phyloP scores from a whole-genome alignment of 2,888 invertebrate genomes.

The Apodemia hepburni region DNA sequence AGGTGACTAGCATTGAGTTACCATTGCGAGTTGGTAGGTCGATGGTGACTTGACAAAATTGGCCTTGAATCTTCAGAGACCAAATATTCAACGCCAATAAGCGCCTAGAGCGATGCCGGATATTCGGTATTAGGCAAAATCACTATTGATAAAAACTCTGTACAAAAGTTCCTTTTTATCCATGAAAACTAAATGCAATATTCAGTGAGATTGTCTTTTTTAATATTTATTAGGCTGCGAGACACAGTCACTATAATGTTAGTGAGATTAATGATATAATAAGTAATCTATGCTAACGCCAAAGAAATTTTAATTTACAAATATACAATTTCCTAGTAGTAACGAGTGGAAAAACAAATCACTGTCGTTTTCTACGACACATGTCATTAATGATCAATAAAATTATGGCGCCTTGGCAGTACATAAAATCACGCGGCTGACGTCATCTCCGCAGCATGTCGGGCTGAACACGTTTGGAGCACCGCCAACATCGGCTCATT shows the following conservation, averaged over 20 bases:
- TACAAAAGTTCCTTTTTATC: too few species aligned
- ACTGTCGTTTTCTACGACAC: constrained; percentile 14
- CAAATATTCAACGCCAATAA: too few species aligned
- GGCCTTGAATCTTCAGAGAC: too few species aligned
- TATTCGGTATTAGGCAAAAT: too few species aligned
- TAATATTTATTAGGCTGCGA: not conserved
- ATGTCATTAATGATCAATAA: constrained; percentile 14
- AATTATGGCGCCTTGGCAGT: constrained; percentile 14
- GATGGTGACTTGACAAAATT: too few species aligned
- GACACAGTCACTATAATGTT: not conserved
- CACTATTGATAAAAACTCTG: too few species aligned
- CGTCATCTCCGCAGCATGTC: constrained; percentile 48
- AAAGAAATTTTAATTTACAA: not conserved
- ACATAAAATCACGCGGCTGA: constrained; percentile 41
- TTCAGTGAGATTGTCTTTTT: not conserved
- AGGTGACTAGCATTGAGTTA: too few species aligned
- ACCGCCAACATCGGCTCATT: constrained; percentile 69
- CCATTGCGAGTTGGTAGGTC: too few species aligned
- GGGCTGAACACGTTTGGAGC: constrained; percentile 57
- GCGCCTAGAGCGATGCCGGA: too few species aligned
- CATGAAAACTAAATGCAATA: too few species aligned
- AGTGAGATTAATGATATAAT: not conserved
- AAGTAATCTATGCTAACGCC: not conserved
- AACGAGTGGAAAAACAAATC: constrained; percentile 15
- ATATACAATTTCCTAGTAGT: constrained; percentile 9